A percentile compares a stretch with the other conserved stretches of the same genome.
These are phyloP conservation scores for Agrochola macilenta DNA, from an alignment of 2,888 invertebrate species.

Conservation along the genomic window DNA sequence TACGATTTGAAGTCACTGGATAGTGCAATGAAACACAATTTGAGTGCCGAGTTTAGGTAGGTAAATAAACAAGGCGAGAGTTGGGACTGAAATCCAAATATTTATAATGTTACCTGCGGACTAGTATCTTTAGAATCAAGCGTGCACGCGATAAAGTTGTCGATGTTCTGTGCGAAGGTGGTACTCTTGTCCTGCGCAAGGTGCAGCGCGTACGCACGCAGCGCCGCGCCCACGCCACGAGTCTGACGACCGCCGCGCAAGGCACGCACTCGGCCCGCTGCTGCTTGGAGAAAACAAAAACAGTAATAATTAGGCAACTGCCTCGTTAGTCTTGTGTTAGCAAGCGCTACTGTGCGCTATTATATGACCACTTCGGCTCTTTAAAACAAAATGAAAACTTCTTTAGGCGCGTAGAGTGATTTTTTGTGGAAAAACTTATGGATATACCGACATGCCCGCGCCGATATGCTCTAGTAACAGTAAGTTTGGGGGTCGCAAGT, in stretches of 20 bases:
- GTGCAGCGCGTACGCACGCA: slow-evolving; percentile 94
- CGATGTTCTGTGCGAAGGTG: slow-evolving; percentile 97
- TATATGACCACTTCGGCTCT: not conserved
- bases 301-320: not conserved
- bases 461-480: no score
- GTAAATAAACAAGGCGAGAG: not conserved
- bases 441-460: no score
- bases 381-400: not conserved
- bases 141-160: slow-evolving; percentile 98
- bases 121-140: slow-evolving; percentile 96
- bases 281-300: slow-evolving; percentile 82
- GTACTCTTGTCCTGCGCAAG: slow-evolving; percentile 96
- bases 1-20: not conserved
- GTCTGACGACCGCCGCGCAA: slow-evolving; percentile 89
- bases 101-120: slow-evolving; percentile 91
- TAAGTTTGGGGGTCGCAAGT: no score
- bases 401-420: no score
- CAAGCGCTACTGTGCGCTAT: no score
- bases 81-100: not conserved
- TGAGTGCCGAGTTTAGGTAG: not conserved
- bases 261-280: slow-evolving; percentile 94
- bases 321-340: no score
- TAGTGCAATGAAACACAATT: not conserved
- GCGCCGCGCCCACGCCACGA: slow-evolving; percentile 92
- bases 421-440: no score